Evolutionary conservation across 2,113 vertebrate species (phyloP), one percentile per base, ranked within the genome.

Genomic region (Caranx melampygus): DNA sequence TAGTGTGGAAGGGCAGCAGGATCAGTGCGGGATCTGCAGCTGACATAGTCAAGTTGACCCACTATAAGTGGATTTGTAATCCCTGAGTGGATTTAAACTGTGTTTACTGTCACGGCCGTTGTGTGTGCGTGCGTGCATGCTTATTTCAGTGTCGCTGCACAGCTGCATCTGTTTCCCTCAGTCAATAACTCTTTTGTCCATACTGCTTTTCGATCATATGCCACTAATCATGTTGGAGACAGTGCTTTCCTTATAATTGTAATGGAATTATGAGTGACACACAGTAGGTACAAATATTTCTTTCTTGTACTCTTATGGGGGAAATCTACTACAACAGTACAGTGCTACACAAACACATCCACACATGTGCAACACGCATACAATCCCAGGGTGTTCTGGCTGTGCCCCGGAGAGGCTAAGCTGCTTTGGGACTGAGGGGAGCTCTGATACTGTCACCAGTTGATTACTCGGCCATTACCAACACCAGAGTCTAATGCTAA

Each of bases 1-100:
- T 61, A 21, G 42, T 52, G 83, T 73, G 37, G 74, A 82, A 81
- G 72, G 84, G 75, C 84, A 67, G 71, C 72, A 60, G 76, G 80
- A 84, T 92, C 84, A 86, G 74, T 65, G 62, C 37, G 68, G 69
- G 82, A 88, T 85, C 79, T 88, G 78, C 86, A 90, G 88, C 83
- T 85, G 87, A 91, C 89, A 92, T 60, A 71, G 71, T 76, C 83
- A 78, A 81, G 75, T 78, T 89, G 92, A 92, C 89, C 88, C 74
- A 85, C 78, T 87, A 72, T 89, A 93, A 93, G 90, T 93, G 90
- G 92, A 92, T 92, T 91, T 92, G 90, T 93, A 90, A 92, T 93
- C 92, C 90, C 87, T 20, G 31, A 87, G 86, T 91, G 84, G 90
- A 92, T 93, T 92, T 91, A 85, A 91, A 91, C 86, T 86, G 87